A percentile compares a stretch with the other conserved stretches of the same genome.
Evolutionary conservation across 2,888 invertebrate species (phyloP).

Genomic region (Formica aserva): DNA sequence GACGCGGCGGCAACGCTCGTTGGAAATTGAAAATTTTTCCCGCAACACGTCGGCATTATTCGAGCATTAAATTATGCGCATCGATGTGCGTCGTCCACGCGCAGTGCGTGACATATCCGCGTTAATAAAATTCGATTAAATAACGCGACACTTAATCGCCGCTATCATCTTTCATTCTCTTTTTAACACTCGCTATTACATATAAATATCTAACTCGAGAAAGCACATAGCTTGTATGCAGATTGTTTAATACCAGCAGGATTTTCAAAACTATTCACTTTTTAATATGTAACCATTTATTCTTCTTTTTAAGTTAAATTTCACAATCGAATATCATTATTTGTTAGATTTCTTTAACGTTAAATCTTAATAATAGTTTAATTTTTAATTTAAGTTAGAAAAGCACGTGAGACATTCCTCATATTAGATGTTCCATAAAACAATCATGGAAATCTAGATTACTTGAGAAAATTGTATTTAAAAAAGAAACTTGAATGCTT

Average conservation of each 20-base stretch:
- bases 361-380: background rate
- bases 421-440: conserved; percentile 20
- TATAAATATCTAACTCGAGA: background rate
- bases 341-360: background rate
- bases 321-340: background rate
- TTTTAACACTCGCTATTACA: conserved; percentile 7
- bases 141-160: conserved; percentile 13
- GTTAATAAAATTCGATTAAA: conserved; percentile 35
- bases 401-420: too few species aligned
- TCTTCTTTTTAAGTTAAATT: background rate
- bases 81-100: conserved; percentile 6
- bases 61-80: conserved; percentile 42
- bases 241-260: background rate
- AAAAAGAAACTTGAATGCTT: conserved; percentile 1
- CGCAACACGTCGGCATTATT: conserved; percentile 35
- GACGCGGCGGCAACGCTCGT: conserved; percentile 37
- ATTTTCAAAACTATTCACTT: background rate
- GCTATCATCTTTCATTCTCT: conserved; percentile 23
- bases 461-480: background rate
- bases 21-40: conserved; percentile 51
- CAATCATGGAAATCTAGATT: background rate
- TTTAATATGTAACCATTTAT: background rate
- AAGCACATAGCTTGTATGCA: background rate
- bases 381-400: background rate
- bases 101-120: background rate